Base-by-base conservation (phyloP, 2,797 vertebrate genomes). In the Tachyglossus aculeatus region DNA sequence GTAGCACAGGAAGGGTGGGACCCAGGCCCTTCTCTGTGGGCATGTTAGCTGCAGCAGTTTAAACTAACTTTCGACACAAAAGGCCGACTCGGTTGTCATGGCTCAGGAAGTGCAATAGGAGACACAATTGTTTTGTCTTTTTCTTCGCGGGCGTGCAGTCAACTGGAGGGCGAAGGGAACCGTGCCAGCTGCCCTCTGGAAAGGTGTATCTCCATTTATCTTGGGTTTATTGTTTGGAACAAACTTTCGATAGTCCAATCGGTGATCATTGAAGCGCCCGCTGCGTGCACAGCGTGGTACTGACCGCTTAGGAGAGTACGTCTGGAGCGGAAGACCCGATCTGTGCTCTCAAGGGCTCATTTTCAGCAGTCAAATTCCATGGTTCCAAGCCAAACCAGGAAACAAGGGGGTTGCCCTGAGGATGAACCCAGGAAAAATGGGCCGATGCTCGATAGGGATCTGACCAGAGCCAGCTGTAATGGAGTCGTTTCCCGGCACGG, bases 1-100 rank as follows among this genome's bases (percentile, higher is more conserved):
- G 85, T 73, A 89, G 45, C 86, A 88, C 84, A 85, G 82, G 87
- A 89, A 85, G 81, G 74, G 84, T 82, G 82, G 81, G 68, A 80
- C 71, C 68, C 77, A 69, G 72, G 77, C 67, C 80, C 74, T 69
- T 72, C 76, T 53, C 71, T 50, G 27, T 67, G 67, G 63, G 77
- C 65, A 63, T 40, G 70, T 44, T 62, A 53, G 72, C 76, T 78
- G 29, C 19, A 33, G 80, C 75, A 48, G 31, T 48, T 48, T 48
- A 29, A 48, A 48, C 19, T 27, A 29, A 18, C 16, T 29, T 48
- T 48, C n/a, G 25, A 48, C 27, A 27, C 18, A n/a, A n/a, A n/a
- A n/a, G n/a, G n/a, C 84, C 77, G 73, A 66, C 79, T 56, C 61
- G 67, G 71, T 69, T 79, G 71, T 80, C 73, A 56, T 79, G 75